Evolutionary conservation across 2,888 invertebrate genomes (phyloP).

Genomic region (Rugalucina vietnamica): DNA sequence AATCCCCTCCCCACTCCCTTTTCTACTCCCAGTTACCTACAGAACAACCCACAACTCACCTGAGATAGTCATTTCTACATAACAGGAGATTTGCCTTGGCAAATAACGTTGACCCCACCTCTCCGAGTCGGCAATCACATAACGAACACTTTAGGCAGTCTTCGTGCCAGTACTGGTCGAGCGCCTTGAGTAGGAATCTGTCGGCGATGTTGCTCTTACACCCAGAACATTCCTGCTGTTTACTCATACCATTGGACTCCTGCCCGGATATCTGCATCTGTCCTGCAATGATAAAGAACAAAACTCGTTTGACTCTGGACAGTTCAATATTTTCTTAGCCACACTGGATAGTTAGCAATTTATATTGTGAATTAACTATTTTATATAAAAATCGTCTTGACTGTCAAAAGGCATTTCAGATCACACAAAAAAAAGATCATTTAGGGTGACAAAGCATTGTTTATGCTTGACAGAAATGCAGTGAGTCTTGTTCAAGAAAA

Average conservation of each 20-base stretch:
- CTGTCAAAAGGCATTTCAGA: no score
- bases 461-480: no score
- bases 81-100: conserved; percentile 95
- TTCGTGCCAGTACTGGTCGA: conserved; percentile 97
- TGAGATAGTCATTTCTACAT: conserved; percentile 96
- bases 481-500: no score
- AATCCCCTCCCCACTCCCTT: neutral
- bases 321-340: no score
- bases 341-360: no score
- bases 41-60: conserved; percentile 86
- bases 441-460: no score
- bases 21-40: neutral
- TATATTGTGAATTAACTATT: no score
- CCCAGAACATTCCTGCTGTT: conserved; percentile 89
- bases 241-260: conserved; percentile 61
- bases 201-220: conserved; percentile 93
- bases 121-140: conserved; percentile 96
- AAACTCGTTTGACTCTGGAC: no score
- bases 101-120: conserved; percentile 95
- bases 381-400: no score
- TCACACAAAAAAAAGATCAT: no score
- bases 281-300: conserved; percentile 63
- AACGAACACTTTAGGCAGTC: conserved; percentile 95
- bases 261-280: conserved; percentile 78
- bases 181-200: conserved; percentile 91